A percentile compares a stretch with the other conserved stretches of the same genome.
phyloP scores from a whole-genome alignment of 2,797 vertebrate species.

The Spinus pinus region DNA sequence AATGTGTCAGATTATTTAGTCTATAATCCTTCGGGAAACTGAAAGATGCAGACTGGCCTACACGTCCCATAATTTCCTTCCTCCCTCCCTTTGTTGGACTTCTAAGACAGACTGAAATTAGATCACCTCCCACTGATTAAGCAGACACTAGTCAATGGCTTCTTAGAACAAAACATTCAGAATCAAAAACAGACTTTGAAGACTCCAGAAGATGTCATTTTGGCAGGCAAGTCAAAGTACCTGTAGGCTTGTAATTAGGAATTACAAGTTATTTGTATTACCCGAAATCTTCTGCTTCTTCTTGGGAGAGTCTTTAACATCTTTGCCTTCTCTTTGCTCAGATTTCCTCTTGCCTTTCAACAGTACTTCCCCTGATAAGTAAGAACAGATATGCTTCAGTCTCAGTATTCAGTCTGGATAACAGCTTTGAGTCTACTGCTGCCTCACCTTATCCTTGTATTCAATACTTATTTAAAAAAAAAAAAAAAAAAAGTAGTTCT shows the following conservation, averaged over 20 bases:
- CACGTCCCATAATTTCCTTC: not conserved
- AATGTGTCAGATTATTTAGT: not conserved
- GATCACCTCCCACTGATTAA: not conserved
- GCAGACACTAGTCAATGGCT: not conserved
- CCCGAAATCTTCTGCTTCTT: slow-evolving; percentile 76
- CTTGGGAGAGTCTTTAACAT: slow-evolving; percentile 66
- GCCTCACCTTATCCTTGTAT: not conserved
- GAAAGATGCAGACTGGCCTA: not conserved
- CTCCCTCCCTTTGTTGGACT: not conserved
- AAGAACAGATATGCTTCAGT: not conserved
- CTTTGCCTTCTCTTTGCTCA: slow-evolving; percentile 61
- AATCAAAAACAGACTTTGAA: not conserved
- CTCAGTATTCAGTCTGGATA: not conserved
- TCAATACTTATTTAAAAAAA: not conserved
- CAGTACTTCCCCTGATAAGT: slow-evolving; percentile 11
- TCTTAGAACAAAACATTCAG: not conserved
- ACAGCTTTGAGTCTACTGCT: not conserved
- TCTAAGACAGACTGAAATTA: not conserved
- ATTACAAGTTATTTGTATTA: slow-evolving; percentile 33
- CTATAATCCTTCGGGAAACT: not conserved
- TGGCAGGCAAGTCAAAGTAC: not conserved
- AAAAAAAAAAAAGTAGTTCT: not conserved
- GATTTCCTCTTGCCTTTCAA: slow-evolving; percentile 72
- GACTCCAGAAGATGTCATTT: not conserved
- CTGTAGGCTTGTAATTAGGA: not conserved